These are phyloP conservation scores for Amphibalanus amphitrite DNA, from an alignment of 1,140 invertebrate genomes.

Conservation along the genomic window DNA sequence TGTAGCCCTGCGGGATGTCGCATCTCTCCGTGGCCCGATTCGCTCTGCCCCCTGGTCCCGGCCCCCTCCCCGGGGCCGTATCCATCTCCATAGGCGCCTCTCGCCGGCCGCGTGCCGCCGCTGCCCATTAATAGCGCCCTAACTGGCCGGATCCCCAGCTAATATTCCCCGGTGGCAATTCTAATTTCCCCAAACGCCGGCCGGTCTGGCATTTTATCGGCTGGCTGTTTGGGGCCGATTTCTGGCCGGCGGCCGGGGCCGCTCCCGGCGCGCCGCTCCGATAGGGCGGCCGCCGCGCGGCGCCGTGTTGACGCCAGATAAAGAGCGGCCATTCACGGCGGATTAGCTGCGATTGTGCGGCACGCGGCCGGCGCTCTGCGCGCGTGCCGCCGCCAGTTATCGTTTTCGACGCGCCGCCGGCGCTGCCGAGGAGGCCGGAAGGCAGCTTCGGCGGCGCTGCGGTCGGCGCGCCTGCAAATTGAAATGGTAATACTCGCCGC, in stretches of 20 bases:
- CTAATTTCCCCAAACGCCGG: neutral
- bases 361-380: too few species aligned
- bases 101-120: neutral
- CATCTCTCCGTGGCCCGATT: too few species aligned
- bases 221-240: neutral
- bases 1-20: too few species aligned
- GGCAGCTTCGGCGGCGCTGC: neutral
- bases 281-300: neutral
- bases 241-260: neutral
- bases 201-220: neutral
- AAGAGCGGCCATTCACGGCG: neutral
- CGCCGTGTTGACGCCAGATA: neutral
- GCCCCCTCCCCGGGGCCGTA: neutral
- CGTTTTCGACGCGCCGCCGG: neutral
- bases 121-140: neutral
- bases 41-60: too few species aligned
- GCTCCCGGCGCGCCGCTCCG: neutral
- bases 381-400: neutral
- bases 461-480: neutral
- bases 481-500: neutral
- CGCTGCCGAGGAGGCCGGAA: neutral
- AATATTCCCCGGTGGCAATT: conserved; percentile 1
- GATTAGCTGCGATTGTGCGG: neutral
- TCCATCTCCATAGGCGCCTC: neutral
- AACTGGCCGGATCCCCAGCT: neutral